A percentile compares a stretch with the other conserved stretches of the same genome.
Evolutionary conservation across 2,113 vertebrate species (phyloP).

Genomic region (Naja naja): DNA sequence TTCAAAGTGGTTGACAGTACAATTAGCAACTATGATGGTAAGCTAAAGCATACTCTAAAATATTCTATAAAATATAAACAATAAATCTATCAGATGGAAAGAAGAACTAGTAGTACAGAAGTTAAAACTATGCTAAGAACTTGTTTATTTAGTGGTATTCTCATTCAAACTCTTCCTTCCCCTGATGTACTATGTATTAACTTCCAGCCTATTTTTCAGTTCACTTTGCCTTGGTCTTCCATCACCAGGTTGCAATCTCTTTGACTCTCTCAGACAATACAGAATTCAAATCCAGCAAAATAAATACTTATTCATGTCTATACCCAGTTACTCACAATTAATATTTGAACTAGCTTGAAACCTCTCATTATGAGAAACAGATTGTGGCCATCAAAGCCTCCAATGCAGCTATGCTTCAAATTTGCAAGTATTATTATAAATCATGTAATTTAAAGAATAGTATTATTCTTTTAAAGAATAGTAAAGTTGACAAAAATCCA

Average conservation of each 20-base stretch:
- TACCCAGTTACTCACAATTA: not conserved
- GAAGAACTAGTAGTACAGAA: not conserved
- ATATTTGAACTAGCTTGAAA: not conserved
- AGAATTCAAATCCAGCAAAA: not conserved
- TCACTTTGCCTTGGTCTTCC: not conserved
- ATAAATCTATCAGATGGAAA: not conserved
- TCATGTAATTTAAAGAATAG: not conserved
- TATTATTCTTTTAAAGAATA: not conserved
- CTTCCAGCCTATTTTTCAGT: not conserved
- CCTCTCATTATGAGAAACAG: not conserved
- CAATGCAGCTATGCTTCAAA: not conserved
- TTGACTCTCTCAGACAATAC: not conserved
- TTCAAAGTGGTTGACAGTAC: not conserved
- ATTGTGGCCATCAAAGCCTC: not conserved
- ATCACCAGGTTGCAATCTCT: not conserved
- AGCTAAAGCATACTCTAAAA: not conserved
- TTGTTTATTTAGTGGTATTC: not conserved
- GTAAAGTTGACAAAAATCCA: slow-evolving; percentile 21
- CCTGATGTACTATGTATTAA: not conserved
- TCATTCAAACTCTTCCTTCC: not conserved
- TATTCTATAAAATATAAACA: not conserved
- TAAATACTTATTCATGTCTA: not conserved
- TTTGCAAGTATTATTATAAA: not conserved
- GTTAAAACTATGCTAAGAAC: not conserved
- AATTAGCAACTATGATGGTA: not conserved